Evolutionary conservation across 2,888 invertebrate species (phyloP).

Genomic region (Scaptomyza tumidula): DNA sequence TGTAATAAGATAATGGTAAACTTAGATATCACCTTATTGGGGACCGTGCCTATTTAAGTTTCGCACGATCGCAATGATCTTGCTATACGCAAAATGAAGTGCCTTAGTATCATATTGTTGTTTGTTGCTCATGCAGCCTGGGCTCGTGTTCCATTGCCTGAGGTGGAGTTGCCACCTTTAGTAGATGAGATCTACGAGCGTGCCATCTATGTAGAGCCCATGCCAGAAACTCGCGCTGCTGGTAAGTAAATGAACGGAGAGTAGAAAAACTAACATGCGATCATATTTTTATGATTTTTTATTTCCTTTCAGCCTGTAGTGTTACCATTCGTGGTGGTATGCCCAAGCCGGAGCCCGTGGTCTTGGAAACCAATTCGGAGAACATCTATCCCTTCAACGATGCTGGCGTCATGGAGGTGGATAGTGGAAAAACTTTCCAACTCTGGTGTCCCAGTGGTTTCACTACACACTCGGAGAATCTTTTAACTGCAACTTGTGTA

Average conservation of each 20-base stretch:
- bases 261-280: not conserved
- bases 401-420: constrained; percentile 73
- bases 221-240: constrained; percentile 53
- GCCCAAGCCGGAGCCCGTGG: constrained; percentile 86
- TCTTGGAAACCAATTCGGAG: constrained; percentile 84
- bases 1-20: constrained; percentile 30
- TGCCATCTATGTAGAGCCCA: constrained; percentile 33
- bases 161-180: constrained; percentile 54
- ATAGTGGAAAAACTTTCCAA: constrained; percentile 70
- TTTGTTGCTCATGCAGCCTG: constrained; percentile 47
- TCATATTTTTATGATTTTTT: not conserved
- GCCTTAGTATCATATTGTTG: constrained; percentile 54
- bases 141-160: constrained; percentile 51
- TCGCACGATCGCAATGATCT: constrained; percentile 8
- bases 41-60: constrained; percentile 59
- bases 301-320: constrained; percentile 57
- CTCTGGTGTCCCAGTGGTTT: constrained; percentile 81
- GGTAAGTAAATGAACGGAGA: constrained; percentile 48
- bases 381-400: constrained; percentile 74
- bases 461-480: constrained; percentile 50
- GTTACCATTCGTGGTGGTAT: constrained; percentile 75
- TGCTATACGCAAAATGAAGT: constrained; percentile 69
- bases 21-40: constrained; percentile 10
- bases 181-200: constrained; percentile 52
- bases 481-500: constrained; percentile 80